A percentile compares a stretch with the other conserved stretches of the same genome.
These are phyloP conservation scores for Dreissena polymorpha DNA, from an alignment of 1,140 invertebrate genomes.

Conservation along the genomic window DNA sequence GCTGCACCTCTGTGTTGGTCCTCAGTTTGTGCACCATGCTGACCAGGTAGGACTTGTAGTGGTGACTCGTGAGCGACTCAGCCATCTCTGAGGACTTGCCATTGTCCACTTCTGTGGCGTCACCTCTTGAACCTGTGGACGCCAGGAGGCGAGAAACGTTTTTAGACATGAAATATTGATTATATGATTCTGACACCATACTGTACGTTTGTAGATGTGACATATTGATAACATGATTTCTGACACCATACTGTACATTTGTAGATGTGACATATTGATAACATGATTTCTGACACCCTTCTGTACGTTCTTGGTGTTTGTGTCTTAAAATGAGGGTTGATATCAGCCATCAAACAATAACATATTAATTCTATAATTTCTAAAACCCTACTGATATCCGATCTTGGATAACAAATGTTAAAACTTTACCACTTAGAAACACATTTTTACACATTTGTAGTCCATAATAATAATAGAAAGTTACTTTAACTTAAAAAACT, in stretches of 20 bases:
- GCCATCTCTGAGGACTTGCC: slow-evolving; percentile 65
- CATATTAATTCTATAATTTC: too few relatives aligned
- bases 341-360: too few relatives aligned
- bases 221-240: neutral
- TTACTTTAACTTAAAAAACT: too few relatives aligned
- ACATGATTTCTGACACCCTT: neutral
- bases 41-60: slow-evolving; percentile 91
- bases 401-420: too few relatives aligned
- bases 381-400: too few relatives aligned
- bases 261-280: neutral
- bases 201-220: neutral
- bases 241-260: neutral
- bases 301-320: neutral
- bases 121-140: slow-evolving; percentile 66
- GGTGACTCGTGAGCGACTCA: slow-evolving; percentile 74
- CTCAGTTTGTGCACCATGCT: slow-evolving; percentile 89
- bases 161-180: neutral
- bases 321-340: neutral
- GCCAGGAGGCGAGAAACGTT: neutral
- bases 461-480: too few relatives aligned
- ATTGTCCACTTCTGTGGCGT: slow-evolving; percentile 51
- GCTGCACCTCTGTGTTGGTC: slow-evolving; percentile 89
- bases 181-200: neutral
- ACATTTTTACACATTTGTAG: too few relatives aligned
- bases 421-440: too few relatives aligned